A percentile compares a stretch with the other conserved stretches of the same genome.
Evolutionary conservation across 2,888 invertebrate species (phyloP).

Genomic region (Eurois occulta): DNA sequence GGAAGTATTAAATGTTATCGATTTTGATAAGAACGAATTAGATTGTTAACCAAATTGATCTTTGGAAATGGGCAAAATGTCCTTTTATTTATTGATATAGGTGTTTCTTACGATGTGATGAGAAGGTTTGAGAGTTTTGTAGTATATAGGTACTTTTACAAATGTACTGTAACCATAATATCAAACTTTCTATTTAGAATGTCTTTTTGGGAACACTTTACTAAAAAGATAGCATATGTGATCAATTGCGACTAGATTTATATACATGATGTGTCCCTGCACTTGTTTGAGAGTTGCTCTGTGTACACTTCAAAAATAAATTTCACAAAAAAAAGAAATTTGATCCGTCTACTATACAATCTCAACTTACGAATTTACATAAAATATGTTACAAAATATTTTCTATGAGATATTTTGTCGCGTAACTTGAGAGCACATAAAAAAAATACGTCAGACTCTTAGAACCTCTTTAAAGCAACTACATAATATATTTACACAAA

Average conservation of each 20-base stretch:
- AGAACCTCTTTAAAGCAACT: background rate
- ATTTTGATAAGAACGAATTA: constrained; percentile 36
- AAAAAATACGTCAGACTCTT: background rate
- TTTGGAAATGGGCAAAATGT: constrained; percentile 3
- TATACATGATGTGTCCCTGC: background rate
- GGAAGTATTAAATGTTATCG: constrained; percentile 43
- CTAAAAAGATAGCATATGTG: constrained; percentile 8
- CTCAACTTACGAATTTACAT: constrained; percentile 42
- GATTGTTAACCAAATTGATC: constrained; percentile 10
- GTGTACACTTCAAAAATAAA: background rate
- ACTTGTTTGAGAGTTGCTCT: constrained; percentile 1
- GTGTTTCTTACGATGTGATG: constrained; percentile 10
- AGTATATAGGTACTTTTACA: constrained; percentile 13
- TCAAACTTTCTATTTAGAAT: constrained; percentile 10
- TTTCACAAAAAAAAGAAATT: background rate
- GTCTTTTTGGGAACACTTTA: constrained; percentile 49
- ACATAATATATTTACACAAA: background rate
- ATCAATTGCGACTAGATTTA: constrained; percentile 11
- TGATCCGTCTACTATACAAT: background rate
- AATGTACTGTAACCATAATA: background rate
- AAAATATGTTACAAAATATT: constrained; percentile 27
- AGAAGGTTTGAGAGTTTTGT: constrained; percentile 2
- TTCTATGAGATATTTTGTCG: constrained; percentile 6
- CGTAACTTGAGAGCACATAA: background rate
- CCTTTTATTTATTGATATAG: background rate